Conservation (phyloP, 2,797 vertebrate genomes). For the Arrhamphus sclerolepis region DNA sequence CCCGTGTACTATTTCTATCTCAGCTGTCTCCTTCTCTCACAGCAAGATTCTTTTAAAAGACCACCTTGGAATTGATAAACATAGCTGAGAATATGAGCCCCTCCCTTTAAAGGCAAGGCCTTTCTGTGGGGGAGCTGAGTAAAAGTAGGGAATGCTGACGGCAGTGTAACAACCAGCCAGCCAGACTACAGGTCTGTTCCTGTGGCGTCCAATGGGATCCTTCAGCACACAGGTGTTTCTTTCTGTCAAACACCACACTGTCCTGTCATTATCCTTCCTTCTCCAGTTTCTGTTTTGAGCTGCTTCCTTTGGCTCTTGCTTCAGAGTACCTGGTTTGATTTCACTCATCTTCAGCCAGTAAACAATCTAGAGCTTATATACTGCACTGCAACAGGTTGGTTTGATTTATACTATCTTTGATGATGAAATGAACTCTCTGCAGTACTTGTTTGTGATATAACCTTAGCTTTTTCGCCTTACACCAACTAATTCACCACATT, state of each 20-base stretch:
- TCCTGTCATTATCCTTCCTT: neutral
- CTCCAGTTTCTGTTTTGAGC: neutral
- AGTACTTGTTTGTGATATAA: neutral
- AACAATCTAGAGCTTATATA: constrained; percentile 14
- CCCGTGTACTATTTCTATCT: constrained; percentile 65
- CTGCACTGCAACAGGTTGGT: neutral
- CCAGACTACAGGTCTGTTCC: constrained; percentile 23
- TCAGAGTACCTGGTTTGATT: neutral
- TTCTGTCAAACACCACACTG: constrained; percentile 20
- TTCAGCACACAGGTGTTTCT: constrained; percentile 16
- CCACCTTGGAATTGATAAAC: constrained; percentile 82
- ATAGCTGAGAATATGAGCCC: constrained; percentile 82
- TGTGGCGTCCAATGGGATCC: neutral
- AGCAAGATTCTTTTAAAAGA: constrained; percentile 71
- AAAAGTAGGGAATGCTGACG: constrained; percentile 80
- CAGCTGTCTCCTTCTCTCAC: constrained; percentile 69
- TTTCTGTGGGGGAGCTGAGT: constrained; percentile 54
- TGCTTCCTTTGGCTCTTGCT: neutral
- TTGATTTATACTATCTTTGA: neutral
- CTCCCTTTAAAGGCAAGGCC: constrained; percentile 82
- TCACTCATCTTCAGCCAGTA: constrained; percentile 1
- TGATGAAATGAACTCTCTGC: neutral
- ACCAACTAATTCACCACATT: too few relatives aligned
- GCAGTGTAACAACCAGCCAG: constrained; percentile 62
- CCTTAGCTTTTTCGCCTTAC: neutral